Percentiles rank a stretch among this genome's conserved stretches.
Evolutionary conservation across 2,888 invertebrate species (phyloP).

Genomic region (Macaria notata): DNA sequence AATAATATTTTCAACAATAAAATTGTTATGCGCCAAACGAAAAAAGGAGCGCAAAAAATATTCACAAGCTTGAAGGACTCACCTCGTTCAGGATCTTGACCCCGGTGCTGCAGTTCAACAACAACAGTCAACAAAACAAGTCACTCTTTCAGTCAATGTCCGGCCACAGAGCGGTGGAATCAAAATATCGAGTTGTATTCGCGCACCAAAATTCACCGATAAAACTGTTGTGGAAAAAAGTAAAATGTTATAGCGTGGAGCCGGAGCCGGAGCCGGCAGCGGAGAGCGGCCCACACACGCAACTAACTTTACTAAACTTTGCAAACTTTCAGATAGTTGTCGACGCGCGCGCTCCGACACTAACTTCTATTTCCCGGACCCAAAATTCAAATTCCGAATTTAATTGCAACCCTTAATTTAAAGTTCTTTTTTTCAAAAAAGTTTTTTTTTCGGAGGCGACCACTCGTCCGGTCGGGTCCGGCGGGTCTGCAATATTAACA

Average conservation of each 20-base stretch:
- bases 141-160: constrained; percentile 67
- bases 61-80: constrained; percentile 39
- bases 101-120: constrained; percentile 49
- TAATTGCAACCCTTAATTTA: constrained; percentile 55
- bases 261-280: constrained; percentile 26
- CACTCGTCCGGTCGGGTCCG: constrained; percentile 79
- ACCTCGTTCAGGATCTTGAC: constrained; percentile 46
- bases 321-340: constrained; percentile 63
- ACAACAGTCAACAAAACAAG: constrained; percentile 71
- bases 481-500: constrained; percentile 81
- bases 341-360: constrained; percentile 44
- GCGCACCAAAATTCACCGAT: constrained; percentile 53
- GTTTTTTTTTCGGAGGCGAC: constrained; percentile 70
- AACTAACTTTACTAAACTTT: constrained; percentile 65
- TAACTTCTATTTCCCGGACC: constrained; percentile 43
- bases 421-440: constrained; percentile 49
- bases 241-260: not conserved
- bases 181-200: constrained; percentile 42
- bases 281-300: constrained; percentile 65
- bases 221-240: constrained; percentile 38
- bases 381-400: constrained; percentile 37
- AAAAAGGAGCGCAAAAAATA: not conserved
- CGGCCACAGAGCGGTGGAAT: constrained; percentile 48
- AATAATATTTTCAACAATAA: too few relatives aligned
- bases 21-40: not conserved